Conservation (phyloP, 1,140 invertebrate genomes). For the Trialeurodes vaporariorum region DNA sequence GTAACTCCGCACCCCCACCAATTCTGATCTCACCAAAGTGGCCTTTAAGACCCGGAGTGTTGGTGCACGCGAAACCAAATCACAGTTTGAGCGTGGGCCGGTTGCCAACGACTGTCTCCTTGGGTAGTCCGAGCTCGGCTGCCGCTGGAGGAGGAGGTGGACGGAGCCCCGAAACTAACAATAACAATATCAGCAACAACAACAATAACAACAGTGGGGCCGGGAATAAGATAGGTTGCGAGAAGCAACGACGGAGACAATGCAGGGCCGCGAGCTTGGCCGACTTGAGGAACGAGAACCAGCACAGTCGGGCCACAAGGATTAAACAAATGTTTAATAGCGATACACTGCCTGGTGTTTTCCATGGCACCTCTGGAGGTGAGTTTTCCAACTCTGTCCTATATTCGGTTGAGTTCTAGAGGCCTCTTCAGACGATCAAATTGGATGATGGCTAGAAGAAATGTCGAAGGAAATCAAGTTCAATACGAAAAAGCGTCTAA, state of each 20-base stretch:
- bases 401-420: too few relatives aligned
- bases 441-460: too few relatives aligned
- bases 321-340: conserved; percentile 28
- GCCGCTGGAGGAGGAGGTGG: too few relatives aligned
- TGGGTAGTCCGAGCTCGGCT: not conserved
- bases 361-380: conserved; percentile 29
- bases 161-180: too few relatives aligned
- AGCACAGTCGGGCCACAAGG: conserved; percentile 23
- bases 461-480: too few relatives aligned
- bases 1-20: conserved; percentile 26
- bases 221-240: not conserved
- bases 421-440: too few relatives aligned
- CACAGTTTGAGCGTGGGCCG: conserved; percentile 40
- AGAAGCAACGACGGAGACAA: conserved; percentile 5
- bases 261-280: conserved; percentile 14
- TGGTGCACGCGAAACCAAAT: conserved; percentile 70
- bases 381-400: conserved; percentile 15
- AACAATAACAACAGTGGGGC: not conserved
- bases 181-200: too few relatives aligned
- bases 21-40: conserved; percentile 46
- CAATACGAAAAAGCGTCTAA: too few relatives aligned
- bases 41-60: conserved; percentile 75
- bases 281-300: conserved; percentile 16
- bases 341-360: conserved; percentile 27
- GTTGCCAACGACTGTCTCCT: conserved; percentile 23